A percentile compares a stretch with the other conserved stretches of the same genome.
Conservation (phyloP, 23 tunicate species). For the Oikopleura dioica region DNA sequence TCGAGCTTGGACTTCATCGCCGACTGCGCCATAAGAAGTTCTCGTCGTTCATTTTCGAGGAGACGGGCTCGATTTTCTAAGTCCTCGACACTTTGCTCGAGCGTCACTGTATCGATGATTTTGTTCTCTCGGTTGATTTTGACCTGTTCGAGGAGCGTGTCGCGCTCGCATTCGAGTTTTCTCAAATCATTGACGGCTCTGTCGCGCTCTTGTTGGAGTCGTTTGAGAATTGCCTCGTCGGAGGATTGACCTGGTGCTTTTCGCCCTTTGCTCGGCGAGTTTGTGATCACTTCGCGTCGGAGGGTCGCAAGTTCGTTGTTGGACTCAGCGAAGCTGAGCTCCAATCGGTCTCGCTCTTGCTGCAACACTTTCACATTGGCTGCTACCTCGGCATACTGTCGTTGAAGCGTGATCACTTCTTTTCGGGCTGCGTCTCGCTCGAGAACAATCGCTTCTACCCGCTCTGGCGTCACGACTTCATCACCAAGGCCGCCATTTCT, state of each 20-base stretch:
- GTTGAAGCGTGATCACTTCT: not conserved
- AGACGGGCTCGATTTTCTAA: not conserved
- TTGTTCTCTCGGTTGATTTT: slow-evolving; percentile 2
- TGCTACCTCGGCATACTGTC: not conserved
- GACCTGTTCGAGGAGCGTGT: not conserved
- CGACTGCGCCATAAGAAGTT: not conserved
- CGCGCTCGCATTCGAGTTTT: not conserved
- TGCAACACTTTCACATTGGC: slow-evolving; percentile 5
- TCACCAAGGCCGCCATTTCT: not conserved
- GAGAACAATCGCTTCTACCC: not conserved
- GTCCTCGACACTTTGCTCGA: not conserved
- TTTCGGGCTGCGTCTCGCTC: not conserved
- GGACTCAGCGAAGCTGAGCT: not conserved
- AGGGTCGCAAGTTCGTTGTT: not conserved
- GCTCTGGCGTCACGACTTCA: not conserved
- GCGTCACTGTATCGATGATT: not conserved
- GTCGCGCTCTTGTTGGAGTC: not conserved
- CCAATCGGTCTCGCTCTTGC: slow-evolving; percentile 7
- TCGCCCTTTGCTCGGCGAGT: not conserved
- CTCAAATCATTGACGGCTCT: not conserved
- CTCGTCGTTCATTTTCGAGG: not conserved
- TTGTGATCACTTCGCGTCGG: not conserved
- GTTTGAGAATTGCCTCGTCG: not conserved
- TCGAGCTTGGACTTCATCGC: not conserved
- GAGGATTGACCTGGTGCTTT: not conserved